phyloP scores from a whole-genome alignment of 1,140 invertebrate species.

The Wasmannia auropunctata region DNA sequence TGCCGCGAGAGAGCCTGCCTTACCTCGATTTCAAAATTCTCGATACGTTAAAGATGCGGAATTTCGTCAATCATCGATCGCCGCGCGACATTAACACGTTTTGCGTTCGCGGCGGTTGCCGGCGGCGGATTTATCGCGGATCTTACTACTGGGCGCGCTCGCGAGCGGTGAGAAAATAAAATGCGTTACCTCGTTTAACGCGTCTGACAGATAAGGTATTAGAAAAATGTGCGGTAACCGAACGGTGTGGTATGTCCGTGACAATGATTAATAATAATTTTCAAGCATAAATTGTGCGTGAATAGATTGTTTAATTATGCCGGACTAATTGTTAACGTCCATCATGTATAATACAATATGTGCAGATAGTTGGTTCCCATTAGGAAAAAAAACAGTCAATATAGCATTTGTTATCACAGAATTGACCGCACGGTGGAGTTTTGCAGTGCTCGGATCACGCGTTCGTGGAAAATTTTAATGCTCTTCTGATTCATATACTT shows the following conservation, averaged over 20 bases:
- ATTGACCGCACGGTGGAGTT: neutral
- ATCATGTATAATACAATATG: neutral
- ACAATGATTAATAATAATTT: constrained; percentile 16
- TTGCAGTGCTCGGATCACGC: neutral
- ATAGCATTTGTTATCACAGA: neutral
- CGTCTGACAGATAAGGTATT: neutral
- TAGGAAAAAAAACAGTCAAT: neutral
- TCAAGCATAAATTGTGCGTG: neutral
- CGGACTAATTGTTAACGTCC: neutral
- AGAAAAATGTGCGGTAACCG: neutral
- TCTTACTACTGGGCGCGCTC: neutral
- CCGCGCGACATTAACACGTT: constrained; percentile 20
- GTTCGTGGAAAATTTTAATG: neutral
- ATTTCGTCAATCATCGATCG: constrained; percentile 32
- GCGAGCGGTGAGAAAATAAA: neutral
- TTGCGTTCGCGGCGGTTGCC: neutral
- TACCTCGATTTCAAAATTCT: constrained; percentile 22
- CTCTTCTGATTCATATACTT: constrained; percentile 29
- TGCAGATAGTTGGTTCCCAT: neutral
- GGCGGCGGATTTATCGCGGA: neutral
- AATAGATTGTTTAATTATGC: neutral
- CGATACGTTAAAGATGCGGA: constrained; percentile 13
- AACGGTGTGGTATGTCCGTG: neutral
- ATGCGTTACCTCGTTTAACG: neutral
- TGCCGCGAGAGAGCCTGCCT: neutral